Percentiles rank a stretch among this genome's conserved stretches.
Evolutionary conservation across 1,140 invertebrate species (phyloP).

Genomic region (Plutomurus gul): DNA sequence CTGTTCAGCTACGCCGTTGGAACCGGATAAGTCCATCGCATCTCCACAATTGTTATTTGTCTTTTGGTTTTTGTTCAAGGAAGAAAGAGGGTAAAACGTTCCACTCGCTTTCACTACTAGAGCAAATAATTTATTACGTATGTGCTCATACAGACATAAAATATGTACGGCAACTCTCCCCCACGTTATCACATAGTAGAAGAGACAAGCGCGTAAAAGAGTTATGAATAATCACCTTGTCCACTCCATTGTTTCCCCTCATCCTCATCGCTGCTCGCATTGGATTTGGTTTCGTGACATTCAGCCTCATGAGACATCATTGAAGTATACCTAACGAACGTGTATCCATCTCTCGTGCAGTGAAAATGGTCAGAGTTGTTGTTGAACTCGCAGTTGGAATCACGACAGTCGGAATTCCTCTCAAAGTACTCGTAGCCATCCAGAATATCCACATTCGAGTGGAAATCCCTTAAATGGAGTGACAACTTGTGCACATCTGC

Average conservation of each 20-base stretch:
- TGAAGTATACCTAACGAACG: constrained; percentile 73
- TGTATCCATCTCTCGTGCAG: constrained; percentile 73
- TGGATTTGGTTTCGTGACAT: constrained; percentile 47
- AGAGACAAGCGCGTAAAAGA: too few relatives aligned
- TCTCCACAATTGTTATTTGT: constrained; percentile 17
- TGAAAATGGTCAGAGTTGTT: constrained; percentile 68
- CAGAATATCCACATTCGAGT: constrained; percentile 79
- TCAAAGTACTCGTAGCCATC: constrained; percentile 82
- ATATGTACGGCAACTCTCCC: too few relatives aligned
- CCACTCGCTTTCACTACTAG: constrained; percentile 87
- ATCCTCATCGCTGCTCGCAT: constrained; percentile 42
- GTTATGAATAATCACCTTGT: constrained; percentile 32
- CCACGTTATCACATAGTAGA: too few relatives aligned
- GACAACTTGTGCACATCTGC: constrained; percentile 69
- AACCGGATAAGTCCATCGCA: constrained; percentile 50
- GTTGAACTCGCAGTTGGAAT: constrained; percentile 48
- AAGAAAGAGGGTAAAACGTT: constrained; percentile 88
- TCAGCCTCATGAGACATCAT: constrained; percentile 74
- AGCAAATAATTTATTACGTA: constrained; percentile 7
- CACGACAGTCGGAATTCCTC: constrained; percentile 73
- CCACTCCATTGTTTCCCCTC: constrained; percentile 37
- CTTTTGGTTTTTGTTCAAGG: constrained; percentile 59
- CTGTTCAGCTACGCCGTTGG: constrained; percentile 41
- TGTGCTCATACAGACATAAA: background rate
- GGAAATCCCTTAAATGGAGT: constrained; percentile 78